Evolutionary conservation across 2,888 invertebrate species (phyloP).

Genomic region (Malthinus flaveolus): DNA sequence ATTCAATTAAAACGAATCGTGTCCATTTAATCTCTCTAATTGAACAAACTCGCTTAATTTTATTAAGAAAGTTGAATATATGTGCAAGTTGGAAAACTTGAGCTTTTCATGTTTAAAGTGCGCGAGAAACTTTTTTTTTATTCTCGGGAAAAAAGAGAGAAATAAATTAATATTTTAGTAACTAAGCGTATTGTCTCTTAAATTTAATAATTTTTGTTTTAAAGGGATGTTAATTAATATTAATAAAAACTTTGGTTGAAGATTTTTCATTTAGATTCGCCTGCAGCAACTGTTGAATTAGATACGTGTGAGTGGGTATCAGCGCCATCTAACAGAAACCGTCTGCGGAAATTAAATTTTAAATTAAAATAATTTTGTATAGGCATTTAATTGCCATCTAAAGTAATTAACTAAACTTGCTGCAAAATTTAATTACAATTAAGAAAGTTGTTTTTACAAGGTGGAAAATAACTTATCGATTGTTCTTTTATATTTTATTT

Average conservation of each 20-base stretch:
- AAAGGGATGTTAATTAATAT: conserved; percentile 43
- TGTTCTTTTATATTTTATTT: conserved; percentile 11
- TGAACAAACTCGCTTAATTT: no score
- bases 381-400: conserved; percentile 48
- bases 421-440: conserved; percentile 43
- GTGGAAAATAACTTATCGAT: conserved; percentile 26
- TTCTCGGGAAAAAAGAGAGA: no score
- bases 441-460: conserved; percentile 40
- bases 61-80: no score
- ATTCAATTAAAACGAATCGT: no score
- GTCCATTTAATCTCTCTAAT: no score
- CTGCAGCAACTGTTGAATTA: conserved; percentile 38
- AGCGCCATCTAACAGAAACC: conserved; percentile 27
- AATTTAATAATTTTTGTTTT: conserved; percentile 37
- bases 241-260: conserved; percentile 40
- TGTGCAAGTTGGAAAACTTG: no score
- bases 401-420: conserved; percentile 42
- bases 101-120: no score
- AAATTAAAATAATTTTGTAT: conserved; percentile 52
- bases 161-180: conserved; percentile 2
- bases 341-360: conserved; percentile 43
- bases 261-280: conserved; percentile 44
- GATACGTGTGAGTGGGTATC: conserved; percentile 37
- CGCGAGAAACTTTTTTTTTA: no score
- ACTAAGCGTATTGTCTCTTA: conserved; percentile 27